These are phyloP conservation scores for Balearica regulorum DNA, from an alignment of 2,797 vertebrate genomes.

Conservation along the genomic window DNA sequence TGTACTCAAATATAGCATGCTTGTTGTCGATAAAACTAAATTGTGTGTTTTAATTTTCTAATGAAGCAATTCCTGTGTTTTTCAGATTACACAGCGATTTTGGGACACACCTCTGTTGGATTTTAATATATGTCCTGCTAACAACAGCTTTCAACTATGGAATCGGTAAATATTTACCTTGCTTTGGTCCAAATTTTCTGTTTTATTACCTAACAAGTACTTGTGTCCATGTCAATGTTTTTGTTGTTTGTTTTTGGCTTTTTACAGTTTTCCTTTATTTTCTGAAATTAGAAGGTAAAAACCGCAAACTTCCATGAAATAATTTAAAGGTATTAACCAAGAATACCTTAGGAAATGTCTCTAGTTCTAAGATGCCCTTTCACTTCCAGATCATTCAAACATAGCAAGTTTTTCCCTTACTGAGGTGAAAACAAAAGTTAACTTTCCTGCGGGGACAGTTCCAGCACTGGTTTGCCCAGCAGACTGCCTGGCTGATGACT, in stretches of 20 bases:
- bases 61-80: background rate
- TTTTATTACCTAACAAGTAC: background rate
- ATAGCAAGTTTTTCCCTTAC: background rate
- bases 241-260: background rate
- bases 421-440: background rate
- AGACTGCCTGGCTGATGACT: background rate
- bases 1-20: background rate
- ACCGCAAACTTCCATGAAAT: background rate
- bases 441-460: background rate
- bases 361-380: background rate
- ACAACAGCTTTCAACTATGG: conserved; percentile 73
- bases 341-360: background rate
- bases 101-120: conserved; percentile 59
- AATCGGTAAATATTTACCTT: conserved; percentile 75
- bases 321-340: background rate
- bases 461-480: background rate
- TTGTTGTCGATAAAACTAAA: background rate
- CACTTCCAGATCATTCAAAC: background rate
- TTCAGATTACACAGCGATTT: conserved; percentile 65
- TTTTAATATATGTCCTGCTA: conserved; percentile 63
- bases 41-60: background rate
- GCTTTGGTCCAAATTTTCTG: background rate
- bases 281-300: background rate
- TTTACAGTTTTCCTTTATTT: background rate
- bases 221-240: background rate